Base-by-base conservation (phyloP, 2,113 vertebrate genomes). In the Eurypyga helias region DNA sequence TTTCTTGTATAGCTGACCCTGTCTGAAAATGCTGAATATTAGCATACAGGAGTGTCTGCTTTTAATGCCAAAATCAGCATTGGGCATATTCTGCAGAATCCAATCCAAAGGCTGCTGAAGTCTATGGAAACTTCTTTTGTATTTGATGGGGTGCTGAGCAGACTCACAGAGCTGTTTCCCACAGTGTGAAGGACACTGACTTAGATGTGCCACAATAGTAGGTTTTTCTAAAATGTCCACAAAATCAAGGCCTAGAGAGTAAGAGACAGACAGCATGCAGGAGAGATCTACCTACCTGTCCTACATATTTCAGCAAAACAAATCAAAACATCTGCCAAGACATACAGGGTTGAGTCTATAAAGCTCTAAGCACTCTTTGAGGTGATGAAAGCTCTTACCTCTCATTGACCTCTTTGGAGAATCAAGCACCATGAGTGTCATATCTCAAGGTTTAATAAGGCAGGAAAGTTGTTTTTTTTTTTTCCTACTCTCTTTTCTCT, bases 251-350 rank as follows among this genome's bases (percentile, higher is more conserved):
- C 60, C 46, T 48, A 67, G 0, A 0, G 55, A 78, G 45, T 52
- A 31, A 75, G 58, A 72, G 67, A 54, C 49, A 72, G 45, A 60
- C 28, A 78, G 72, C 36, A 12, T 8, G 5, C 9, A 83, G 33
- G 36, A 86, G 41, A 86, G 31, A 46, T 67, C 81, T 70, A 62
- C 64, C 36, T 70, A 11, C 31, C 34, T 66, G 46, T 54, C 76
- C 83, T 92, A 75, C 58, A 34, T 58, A 84, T 43, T 64, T 81
- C 83, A 89, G 72, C 58, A 81, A 94, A 86, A 89, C n/a, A 86
- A 85, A 94, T 51, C 43, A 62, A 58, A 90, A 82, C 29, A 52
- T 34, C 67, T 58, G n/a, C 29, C 46, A 51, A 41, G 71, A 73
- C 21, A 64, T 38, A 66, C 11, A 60, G 49, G 33, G n/a, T 17